A percentile compares a stretch with the other conserved stretches of the same genome.
phyloP scores from a whole-genome alignment of 2,888 invertebrate genomes.

The Piscicola geometra region DNA sequence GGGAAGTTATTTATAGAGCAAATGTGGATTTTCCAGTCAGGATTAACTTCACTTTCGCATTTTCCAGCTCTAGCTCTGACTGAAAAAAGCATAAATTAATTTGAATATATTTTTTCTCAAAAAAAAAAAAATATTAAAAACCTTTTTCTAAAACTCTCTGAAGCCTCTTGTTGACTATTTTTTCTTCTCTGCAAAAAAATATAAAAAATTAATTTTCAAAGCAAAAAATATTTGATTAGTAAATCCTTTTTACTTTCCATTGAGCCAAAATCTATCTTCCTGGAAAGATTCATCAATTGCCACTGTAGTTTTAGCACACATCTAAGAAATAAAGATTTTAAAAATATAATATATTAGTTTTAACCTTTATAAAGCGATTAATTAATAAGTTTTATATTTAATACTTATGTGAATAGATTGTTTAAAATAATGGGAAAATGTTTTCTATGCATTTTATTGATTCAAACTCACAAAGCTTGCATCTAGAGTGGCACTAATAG shows the following conservation, averaged over 20 bases:
- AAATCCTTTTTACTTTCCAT: slow-evolving; percentile 63
- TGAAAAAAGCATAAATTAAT: neutral
- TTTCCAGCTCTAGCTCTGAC: neutral
- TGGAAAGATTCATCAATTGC: slow-evolving; percentile 68
- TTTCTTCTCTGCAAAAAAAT: slow-evolving; percentile 19
- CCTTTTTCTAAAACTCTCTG: slow-evolving; percentile 69
- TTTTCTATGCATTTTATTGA: too few species aligned
- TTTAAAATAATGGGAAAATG: too few species aligned
- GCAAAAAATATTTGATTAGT: slow-evolving; percentile 8
- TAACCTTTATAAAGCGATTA: neutral
- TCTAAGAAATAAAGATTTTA: slow-evolving; percentile 41
- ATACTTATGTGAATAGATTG: too few species aligned
- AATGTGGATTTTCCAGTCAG: slow-evolving; percentile 51
- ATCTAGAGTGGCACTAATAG: slow-evolving; percentile 83
- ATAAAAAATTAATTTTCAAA: neutral
- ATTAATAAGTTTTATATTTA: too few species aligned
- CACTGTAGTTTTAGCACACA: slow-evolving; percentile 77
- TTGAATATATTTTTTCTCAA: too few species aligned
- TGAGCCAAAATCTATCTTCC: slow-evolving; percentile 79
- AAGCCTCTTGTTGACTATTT: slow-evolving; percentile 59
- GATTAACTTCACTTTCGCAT: slow-evolving; percentile 25
- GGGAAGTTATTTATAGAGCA: slow-evolving; percentile 86
- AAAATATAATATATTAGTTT: neutral
- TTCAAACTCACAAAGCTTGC: slow-evolving; percentile 66
- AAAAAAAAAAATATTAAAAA: slow-evolving; percentile 20